Conservation (phyloP, 2,113 vertebrate species). For the Peucedramus taeniatus region DNA sequence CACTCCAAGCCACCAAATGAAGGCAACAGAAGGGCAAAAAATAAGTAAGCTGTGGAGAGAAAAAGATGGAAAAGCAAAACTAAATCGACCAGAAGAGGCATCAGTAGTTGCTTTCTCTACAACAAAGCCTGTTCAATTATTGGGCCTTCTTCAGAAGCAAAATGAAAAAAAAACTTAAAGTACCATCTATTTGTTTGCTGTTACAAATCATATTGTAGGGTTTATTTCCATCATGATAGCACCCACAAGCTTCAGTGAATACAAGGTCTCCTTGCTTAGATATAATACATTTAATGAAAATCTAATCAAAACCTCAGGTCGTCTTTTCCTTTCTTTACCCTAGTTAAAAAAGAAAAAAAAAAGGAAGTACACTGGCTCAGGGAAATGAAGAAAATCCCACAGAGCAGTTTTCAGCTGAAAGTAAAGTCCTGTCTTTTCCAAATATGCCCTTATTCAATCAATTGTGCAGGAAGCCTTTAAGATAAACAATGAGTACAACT, state of each 20-base stretch:
- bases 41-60: background rate
- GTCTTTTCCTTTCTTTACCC: background rate
- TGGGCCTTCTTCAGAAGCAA: background rate
- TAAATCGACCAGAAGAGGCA: background rate
- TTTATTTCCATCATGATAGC: background rate
- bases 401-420: background rate
- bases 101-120: background rate
- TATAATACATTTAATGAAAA: background rate
- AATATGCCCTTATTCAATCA: background rate
- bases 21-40: background rate
- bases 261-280: background rate
- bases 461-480: background rate
- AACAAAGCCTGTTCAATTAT: background rate
- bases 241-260: background rate
- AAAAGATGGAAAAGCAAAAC: background rate
- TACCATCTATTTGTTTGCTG: background rate
- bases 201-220: background rate
- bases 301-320: background rate
- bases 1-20: slow-evolving; percentile 1
- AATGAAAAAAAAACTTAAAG: background rate
- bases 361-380: background rate
- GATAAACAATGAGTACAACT: background rate
- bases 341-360: background rate
- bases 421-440: background rate
- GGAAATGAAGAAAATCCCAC: background rate